Base-by-base conservation (phyloP, 1,140 invertebrate genomes). In the Vollenhovia emeryi region DNA sequence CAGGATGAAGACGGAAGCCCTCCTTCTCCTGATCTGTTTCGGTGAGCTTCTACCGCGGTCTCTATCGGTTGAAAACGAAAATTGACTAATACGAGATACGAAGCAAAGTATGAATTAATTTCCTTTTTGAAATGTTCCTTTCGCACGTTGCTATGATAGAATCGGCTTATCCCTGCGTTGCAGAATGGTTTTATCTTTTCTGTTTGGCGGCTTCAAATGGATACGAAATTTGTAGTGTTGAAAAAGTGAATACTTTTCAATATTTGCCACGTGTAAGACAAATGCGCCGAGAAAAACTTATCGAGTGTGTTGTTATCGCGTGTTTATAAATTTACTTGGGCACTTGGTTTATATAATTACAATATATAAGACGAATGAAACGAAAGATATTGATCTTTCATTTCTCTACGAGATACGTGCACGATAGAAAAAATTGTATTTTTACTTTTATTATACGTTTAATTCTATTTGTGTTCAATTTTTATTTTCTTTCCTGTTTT, bases 1-100 rank as follows among this genome's bases (percentile, higher is more conserved):
- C 88, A 93, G 48, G 62, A 94, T 94, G 94, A 95, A 93, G 90
- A 90, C 89, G 84, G 88, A 91, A 88, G 87, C 92, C 11, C 69
- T 94, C 87, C 93, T 90, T 89, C 83, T 94, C 6, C 86, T 92
- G 13, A 83, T 94, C 62, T 94, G 92, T 64, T 75, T 95, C 52
- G 93, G 94, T 94, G 75, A 94, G 93, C 93, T 82, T 40, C 80
- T 43, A 27, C 11, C 11, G 11, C 0, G 15, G 30, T 60, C 5
- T 21, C 66, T 74, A 52, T 74, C 9, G 0, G 9, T 33, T 36
- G 3, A n/a, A 82, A n/a, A 13, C 64, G 5, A 52, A 52, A 68
- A 24, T 2, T 60, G 18, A 4, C 9, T 57, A 27, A 43, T 13
- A 75, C 15, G 13, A 45, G n/a, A 18, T 36, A 0, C 15, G 0